Percentiles rank a stretch among this genome's conserved stretches.
Evolutionary conservation across 2,888 invertebrate species (phyloP).

Genomic region (Caenorhabditis sp.): DNA sequence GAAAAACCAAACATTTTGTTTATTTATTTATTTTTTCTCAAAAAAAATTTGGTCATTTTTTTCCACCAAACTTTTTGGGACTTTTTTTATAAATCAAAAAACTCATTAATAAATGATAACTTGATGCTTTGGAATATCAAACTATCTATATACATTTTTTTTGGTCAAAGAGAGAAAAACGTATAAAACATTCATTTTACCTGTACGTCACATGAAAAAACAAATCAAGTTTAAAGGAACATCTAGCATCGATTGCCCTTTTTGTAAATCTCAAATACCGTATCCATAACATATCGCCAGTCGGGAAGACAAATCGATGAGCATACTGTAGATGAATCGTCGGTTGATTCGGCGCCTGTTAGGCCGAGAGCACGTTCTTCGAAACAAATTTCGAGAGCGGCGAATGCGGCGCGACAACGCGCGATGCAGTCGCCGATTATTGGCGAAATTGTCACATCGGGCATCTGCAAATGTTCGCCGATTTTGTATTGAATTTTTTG

Average conservation of each 20-base stretch:
- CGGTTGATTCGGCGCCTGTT: constrained; percentile 6
- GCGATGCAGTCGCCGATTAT: constrained; percentile 16
- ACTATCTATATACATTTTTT: no score
- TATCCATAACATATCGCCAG: constrained; percentile 38
- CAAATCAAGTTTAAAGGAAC: not conserved
- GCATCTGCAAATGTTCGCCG: no score
- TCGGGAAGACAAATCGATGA: constrained; percentile 17
- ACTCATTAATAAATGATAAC: not conserved
- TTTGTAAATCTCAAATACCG: constrained; percentile 29
- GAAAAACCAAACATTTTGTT: constrained; percentile 5
- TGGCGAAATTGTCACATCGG: constrained; percentile 10
- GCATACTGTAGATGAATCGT: constrained; percentile 12
- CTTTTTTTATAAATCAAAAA: not conserved
- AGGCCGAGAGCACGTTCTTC: constrained; percentile 27
- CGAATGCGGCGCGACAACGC: constrained; percentile 21
- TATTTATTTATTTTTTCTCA: not conserved
- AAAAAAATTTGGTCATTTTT: not conserved
- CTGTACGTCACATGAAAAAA: not conserved
- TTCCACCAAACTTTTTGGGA: no score
- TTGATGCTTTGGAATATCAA: not conserved
- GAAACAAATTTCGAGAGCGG: constrained; percentile 19
- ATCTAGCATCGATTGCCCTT: constrained; percentile 3
- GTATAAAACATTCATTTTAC: not conserved
- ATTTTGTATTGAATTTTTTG: no score
- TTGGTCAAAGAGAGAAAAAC: no score